Base-by-base conservation (phyloP, 2,888 invertebrate species). In the Nomada lathburiana region DNA sequence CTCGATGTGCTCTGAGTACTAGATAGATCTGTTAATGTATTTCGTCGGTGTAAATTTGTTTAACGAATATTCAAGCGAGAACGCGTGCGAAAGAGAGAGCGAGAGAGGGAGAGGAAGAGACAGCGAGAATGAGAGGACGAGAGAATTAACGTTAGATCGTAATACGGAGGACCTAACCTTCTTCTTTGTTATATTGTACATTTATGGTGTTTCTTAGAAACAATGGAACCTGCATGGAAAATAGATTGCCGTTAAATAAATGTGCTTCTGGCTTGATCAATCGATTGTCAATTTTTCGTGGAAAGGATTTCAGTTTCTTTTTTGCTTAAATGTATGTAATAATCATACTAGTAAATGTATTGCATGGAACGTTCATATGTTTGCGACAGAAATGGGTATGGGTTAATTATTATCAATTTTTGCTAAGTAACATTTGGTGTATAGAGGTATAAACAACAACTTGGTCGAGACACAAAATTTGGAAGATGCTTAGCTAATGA, bases 181-280 rank as follows among this genome's bases (percentile, higher is more conserved):
- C 59, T 80, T 85, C 74, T 83, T 82, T 82, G 57, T 69, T 80
- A 53, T 75, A 55, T 81, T 75, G 84, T 88, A 84, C 77, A 82
- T 80, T 80, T 89, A 81, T 67, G 77, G 83, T 81, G 78, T 87
- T 88, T 86, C 82, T 84, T 90, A 87, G 86, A 86, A 86, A 79
- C 69, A 77, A 83, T 82, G 80, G 71, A 86, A 85, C 75, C 82
- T 88, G 87, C 84, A 86, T 89, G 87, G 74, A 88, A 89, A 78
- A 83, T 89, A 85, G 85, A 85, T 88, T 63, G 64, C 71, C 65
- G 80, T 82, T 86, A 81, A 69, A 78, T 76, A 80, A 79, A 73
- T 64, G 70, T 76, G 86, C 84, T 87, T 88, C 74, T 74, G 80
- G 80, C 84, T 88, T 84, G 50, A 72, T 84, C 79, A 29, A 65